Conservation (phyloP, 1,140 invertebrate genomes). For the Diabrotica undecimpunctata region DNA sequence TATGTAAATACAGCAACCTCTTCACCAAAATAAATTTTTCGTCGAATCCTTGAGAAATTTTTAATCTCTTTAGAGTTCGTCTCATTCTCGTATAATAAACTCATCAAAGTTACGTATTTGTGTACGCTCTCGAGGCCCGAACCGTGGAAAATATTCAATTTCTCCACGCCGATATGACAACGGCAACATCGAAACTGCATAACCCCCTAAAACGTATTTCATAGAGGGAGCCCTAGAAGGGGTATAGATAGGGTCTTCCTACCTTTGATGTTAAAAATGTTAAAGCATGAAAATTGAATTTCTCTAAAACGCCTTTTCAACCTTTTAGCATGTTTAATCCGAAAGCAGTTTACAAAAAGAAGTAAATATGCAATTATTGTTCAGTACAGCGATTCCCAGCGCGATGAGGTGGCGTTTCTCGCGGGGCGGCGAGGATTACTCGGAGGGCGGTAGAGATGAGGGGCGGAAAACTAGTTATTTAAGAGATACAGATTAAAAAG, state of each 20-base stretch:
- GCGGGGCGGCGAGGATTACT: too few relatives aligned
- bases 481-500: too few relatives aligned
- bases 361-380: conserved; percentile 41
- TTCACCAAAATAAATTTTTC: too few relatives aligned
- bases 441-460: too few relatives aligned
- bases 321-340: conserved; percentile 42
- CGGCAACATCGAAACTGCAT: conserved; percentile 36
- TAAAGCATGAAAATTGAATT: conserved; percentile 42
- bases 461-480: too few relatives aligned
- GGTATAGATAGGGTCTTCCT: conserved; percentile 33
- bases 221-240: conserved; percentile 20
- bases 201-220: conserved; percentile 36
- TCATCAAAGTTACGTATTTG: not conserved
- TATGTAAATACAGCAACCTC: too few relatives aligned
- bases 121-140: not conserved
- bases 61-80: not conserved
- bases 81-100: not conserved
- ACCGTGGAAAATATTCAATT: conserved; percentile 34
- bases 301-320: conserved; percentile 37
- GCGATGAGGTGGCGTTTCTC: not conserved
- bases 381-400: conserved; percentile 14
- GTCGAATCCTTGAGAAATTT: not conserved
- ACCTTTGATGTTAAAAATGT: conserved; percentile 40
- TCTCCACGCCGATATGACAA: conserved; percentile 28
- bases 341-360: conserved; percentile 35